Percentiles rank a stretch among this genome's conserved stretches.
Conservation (phyloP, 2,888 invertebrate genomes). For the Euplagia quadripunctaria region DNA sequence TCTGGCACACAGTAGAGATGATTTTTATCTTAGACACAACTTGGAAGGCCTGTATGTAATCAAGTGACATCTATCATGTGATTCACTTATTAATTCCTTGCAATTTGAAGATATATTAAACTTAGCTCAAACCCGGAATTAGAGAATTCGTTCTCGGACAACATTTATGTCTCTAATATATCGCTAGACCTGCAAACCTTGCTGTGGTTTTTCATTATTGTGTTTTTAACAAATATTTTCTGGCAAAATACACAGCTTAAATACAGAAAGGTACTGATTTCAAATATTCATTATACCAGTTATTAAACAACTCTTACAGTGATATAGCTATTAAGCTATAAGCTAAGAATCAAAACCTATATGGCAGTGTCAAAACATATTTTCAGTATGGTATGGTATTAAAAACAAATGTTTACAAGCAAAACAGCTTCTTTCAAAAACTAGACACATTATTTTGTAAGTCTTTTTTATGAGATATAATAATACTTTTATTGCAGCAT, state of each 20-base stretch:
- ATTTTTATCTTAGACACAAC: background rate
- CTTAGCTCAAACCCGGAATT: background rate
- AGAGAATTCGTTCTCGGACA: background rate
- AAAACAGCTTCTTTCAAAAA: background rate
- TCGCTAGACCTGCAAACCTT: background rate
- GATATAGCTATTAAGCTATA: background rate
- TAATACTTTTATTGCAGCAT: conserved; percentile 31
- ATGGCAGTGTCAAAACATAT: background rate
- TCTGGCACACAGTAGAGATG: conserved; percentile 1
- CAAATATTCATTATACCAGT: background rate
- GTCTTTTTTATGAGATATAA: conserved; percentile 18
- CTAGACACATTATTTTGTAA: background rate
- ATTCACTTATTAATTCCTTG: background rate
- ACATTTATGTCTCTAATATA: background rate
- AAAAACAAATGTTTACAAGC: background rate
- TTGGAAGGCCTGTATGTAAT: background rate
- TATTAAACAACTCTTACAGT: background rate
- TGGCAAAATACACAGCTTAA: background rate
- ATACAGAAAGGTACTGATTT: background rate
- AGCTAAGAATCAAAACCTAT: background rate
- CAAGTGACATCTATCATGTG: too few relatives aligned
- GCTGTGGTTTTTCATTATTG: background rate
- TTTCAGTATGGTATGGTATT: background rate
- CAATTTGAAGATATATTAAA: background rate
- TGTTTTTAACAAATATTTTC: background rate